Percentiles rank a stretch among this genome's conserved stretches.
These are phyloP conservation scores for Herpetotheres cachinnans DNA, from an alignment of 2,113 vertebrate genomes.

Conservation along the genomic window DNA sequence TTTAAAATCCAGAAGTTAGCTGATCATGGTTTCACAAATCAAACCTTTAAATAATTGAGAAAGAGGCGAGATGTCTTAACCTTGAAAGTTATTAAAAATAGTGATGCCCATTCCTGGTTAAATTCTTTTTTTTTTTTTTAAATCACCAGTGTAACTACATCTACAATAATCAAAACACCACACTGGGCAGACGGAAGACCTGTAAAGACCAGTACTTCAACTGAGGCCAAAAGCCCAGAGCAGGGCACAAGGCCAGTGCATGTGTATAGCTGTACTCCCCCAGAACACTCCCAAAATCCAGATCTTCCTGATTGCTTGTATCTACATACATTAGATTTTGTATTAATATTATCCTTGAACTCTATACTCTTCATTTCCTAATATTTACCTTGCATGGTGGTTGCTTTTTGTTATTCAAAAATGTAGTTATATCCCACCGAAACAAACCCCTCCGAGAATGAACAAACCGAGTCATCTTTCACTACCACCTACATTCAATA, in stretches of 20 bases:
- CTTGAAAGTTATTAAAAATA: not conserved
- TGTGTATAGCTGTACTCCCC: not conserved
- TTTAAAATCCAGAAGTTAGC: not conserved
- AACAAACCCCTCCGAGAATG: not conserved
- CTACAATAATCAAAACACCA: not conserved
- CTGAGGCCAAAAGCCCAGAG: not conserved
- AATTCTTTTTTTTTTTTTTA: not conserved
- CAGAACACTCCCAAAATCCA: not conserved
- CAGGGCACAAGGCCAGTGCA: not conserved
- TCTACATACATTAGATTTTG: not conserved
- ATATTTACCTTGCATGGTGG: not conserved
- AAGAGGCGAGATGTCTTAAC: not conserved
- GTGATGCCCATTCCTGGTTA: not conserved
- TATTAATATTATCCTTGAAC: not conserved
- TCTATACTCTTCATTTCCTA: not conserved
- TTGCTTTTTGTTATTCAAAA: not conserved
- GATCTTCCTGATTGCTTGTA: rapidly evolving
- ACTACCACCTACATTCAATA: not conserved
- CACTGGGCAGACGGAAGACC: not conserved
- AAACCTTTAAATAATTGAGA: not conserved
- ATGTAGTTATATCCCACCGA: not conserved
- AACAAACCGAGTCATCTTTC: not conserved
- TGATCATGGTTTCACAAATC: not conserved
- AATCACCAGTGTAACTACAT: not conserved
- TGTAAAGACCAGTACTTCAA: not conserved